Evolutionary conservation across 1,140 invertebrate species (phyloP), one percentile per base, ranked within the genome.

Genomic region (Globodera rostochiensis): DNA sequence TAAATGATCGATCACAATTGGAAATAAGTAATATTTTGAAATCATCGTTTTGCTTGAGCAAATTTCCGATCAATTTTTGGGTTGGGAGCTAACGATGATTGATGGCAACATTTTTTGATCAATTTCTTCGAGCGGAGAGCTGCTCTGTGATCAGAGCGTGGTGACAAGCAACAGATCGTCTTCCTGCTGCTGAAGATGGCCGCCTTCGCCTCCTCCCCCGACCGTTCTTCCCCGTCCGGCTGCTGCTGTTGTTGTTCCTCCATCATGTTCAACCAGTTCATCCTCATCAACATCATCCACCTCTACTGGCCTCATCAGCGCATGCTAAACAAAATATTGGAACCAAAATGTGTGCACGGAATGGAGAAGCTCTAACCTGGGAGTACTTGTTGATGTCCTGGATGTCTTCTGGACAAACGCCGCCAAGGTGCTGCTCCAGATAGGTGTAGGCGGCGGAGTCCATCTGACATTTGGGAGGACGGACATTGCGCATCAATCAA

Each of bases 301-400:
- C 21, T 77, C 36, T 46, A 76, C 80, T 36, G 80, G 80, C 60
- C 80, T 81, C 69, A 81, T 57, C 46, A 81, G 57, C 21, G 70
- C 50, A 11, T 76, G 50, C 73, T 80, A 9, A 80, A 80, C 19
- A 25, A 21, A 9, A 25, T 6, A 45, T 36, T 45, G 6, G 6
- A 53, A 77, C 4, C 0, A 77, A n/a, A 71, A 6, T 64, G 19
- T 64, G 19, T 45, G 19, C 67, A 57, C n/a, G 73, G 60, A n/a
- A 8, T 6, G 4, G 15, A 5, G 21, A 53, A 46, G 4, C 53
- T 11, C 19, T 49, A 25, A 80, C 67, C 73, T 89, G 87, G 15
- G 86, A 88, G 73, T 89, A 90, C 70, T 88, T 87, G 78, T 89
- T 89, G 81, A 89, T 86, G 81, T 89, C 88, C 50, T 81, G 82